Evolutionary conservation across 2,888 invertebrate species (phyloP).

Genomic region (Tenthredo livida): DNA sequence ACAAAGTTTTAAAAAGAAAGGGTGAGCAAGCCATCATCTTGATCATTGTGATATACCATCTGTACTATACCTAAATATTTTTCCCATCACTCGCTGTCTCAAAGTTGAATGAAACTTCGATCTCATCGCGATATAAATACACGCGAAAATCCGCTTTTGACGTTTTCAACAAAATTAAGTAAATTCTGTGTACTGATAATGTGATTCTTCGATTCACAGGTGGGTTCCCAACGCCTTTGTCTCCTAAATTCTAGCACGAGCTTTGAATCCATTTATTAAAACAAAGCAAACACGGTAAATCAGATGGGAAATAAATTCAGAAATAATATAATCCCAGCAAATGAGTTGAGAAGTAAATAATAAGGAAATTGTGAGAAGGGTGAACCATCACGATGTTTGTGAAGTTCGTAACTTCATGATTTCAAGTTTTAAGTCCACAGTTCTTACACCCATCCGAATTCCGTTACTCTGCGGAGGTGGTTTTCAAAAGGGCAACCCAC

Average conservation of each 20-base stretch:
- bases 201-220: background rate
- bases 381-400: background rate
- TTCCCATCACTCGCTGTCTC: background rate
- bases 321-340: background rate
- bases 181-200: background rate
- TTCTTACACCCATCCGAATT: background rate
- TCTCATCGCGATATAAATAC: background rate
- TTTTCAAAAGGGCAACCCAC: background rate
- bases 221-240: background rate
- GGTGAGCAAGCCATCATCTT: background rate
- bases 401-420: background rate
- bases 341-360: background rate
- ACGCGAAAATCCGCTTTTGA: background rate
- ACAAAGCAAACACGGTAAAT: background rate
- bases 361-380: background rate
- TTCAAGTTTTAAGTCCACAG: background rate
- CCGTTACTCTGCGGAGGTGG: background rate
- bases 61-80: background rate
- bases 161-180: background rate
- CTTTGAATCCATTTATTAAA: background rate
- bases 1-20: background rate
- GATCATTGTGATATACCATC: background rate
- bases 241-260: background rate
- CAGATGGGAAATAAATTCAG: background rate
- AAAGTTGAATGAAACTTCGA: background rate